phyloP scores from a whole-genome alignment of 2,888 invertebrate genomes.

The Arenicola marina region DNA sequence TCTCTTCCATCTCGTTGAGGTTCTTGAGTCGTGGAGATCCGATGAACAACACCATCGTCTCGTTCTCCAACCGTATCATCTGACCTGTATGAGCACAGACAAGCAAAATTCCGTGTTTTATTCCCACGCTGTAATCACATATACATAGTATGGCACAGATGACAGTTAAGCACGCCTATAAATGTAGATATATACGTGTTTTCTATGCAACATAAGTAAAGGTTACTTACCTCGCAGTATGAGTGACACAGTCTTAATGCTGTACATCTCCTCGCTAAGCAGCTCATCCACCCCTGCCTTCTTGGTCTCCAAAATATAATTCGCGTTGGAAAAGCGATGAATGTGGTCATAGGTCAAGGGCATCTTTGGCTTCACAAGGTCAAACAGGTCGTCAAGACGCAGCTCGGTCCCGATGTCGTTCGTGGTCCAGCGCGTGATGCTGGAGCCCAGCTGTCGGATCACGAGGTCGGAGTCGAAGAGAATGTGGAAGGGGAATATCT shows the following conservation, averaged over 20 bases:
- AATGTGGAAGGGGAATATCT: conserved; percentile 54
- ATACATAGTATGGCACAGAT: too few species aligned
- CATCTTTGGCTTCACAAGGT: conserved; percentile 48
- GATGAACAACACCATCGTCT: conserved; percentile 49
- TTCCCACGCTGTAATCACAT: too few species aligned
- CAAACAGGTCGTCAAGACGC: conserved; percentile 37
- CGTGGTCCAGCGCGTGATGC: conserved; percentile 34
- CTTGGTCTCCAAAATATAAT: conserved; percentile 37
- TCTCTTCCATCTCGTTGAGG: conserved; percentile 48
- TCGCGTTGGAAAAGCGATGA: conserved; percentile 49
- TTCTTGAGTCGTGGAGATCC: conserved; percentile 52
- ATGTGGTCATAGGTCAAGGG: conserved; percentile 45
- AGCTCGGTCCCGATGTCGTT: conserved; percentile 15
- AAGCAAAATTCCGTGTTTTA: too few species aligned
- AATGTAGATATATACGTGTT: too few species aligned
- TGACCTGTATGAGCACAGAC: too few species aligned
- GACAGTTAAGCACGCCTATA: too few species aligned
- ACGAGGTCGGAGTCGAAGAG: conserved; percentile 46
- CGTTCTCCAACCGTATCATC: conserved; percentile 50
- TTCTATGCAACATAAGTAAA: too few species aligned
- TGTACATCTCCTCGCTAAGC: too few species aligned
- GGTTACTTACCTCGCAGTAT: too few species aligned
- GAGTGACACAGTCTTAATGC: too few species aligned
- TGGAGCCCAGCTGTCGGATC: conserved; percentile 46
- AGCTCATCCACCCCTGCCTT: background rate